Evolutionary conservation across 2,797 vertebrate species (phyloP).

Genomic region (Emydoidea blandingii): DNA sequence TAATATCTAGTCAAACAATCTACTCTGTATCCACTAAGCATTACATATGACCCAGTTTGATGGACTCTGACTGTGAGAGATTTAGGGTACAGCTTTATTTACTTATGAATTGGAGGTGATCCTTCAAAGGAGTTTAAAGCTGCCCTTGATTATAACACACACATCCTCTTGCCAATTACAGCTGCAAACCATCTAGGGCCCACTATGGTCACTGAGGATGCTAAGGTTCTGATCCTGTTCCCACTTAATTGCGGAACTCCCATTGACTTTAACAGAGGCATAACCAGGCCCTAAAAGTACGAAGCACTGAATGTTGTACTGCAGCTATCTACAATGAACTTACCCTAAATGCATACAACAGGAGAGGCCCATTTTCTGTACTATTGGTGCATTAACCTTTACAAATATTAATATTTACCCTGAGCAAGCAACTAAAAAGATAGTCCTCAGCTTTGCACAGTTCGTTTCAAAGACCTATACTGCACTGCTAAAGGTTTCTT

Average conservation of each 20-base stretch:
- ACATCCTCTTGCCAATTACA: not conserved
- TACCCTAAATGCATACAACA: not conserved
- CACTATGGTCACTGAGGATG: not conserved
- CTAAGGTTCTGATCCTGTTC: not conserved
- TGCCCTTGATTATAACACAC: not conserved
- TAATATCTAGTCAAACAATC: not conserved
- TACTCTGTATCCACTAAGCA: not conserved
- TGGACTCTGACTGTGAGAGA: not conserved
- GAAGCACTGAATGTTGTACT: not conserved
- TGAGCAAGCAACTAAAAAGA: not conserved
- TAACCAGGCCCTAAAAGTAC: not conserved
- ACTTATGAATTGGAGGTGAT: not conserved
- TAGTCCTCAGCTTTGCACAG: not conserved
- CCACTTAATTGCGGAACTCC: not conserved
- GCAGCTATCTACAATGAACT: not conserved
- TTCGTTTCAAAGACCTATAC: not conserved
- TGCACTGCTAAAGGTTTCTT: not conserved
- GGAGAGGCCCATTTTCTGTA: not conserved
- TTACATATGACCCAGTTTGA: not conserved
- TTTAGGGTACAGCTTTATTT: not conserved
- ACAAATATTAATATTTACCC: not conserved
- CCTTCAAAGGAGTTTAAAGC: not conserved
- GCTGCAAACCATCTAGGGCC: not conserved
- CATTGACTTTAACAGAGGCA: slow-evolving; percentile 8
- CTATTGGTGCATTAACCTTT: not conserved